These are phyloP conservation scores for Alcedo quadribrachys DNA, from an alignment of 2,797 vertebrate species.

Conservation along the genomic window DNA sequence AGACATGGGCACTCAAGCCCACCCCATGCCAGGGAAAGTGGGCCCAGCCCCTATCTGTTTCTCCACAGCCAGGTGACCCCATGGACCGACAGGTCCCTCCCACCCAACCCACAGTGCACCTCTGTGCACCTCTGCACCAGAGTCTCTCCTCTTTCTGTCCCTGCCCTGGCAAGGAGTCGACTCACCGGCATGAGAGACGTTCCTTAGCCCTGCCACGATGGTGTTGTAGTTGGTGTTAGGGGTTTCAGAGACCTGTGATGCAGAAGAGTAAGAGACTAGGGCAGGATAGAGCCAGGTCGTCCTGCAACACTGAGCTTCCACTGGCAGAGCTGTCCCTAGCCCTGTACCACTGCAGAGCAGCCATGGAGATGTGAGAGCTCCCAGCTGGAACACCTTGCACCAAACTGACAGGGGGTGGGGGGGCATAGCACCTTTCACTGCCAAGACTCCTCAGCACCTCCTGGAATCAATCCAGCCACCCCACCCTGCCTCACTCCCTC, in stretches of 20 bases:
- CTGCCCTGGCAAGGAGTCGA: accelerated
- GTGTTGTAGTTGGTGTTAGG: slow-evolving; percentile 85
- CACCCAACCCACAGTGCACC: accelerated
- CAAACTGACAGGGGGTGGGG: accelerated
- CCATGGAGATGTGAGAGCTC: neutral
- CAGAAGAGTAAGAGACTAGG: accelerated
- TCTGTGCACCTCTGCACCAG: accelerated
- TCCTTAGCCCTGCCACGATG: slow-evolving; percentile 80
- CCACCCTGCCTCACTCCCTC: neutral
- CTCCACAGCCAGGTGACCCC: neutral
- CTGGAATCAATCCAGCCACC: neutral
- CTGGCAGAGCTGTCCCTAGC: neutral
- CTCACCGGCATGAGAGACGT: slow-evolving; percentile 71
- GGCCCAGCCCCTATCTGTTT: neutral
- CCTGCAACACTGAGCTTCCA: neutral
- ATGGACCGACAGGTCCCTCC: accelerated
- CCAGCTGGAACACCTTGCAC: neutral
- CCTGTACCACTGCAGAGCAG: neutral
- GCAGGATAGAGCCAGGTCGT: neutral
- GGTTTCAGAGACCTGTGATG: slow-evolving; percentile 78
- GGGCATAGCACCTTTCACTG: neutral
- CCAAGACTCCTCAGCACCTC: neutral
- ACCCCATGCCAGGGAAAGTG: accelerated
- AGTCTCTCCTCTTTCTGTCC: neutral
- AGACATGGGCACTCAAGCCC: neutral